phyloP scores from a whole-genome alignment of 2,113 vertebrate genomes.

The Eclectus roratus region DNA sequence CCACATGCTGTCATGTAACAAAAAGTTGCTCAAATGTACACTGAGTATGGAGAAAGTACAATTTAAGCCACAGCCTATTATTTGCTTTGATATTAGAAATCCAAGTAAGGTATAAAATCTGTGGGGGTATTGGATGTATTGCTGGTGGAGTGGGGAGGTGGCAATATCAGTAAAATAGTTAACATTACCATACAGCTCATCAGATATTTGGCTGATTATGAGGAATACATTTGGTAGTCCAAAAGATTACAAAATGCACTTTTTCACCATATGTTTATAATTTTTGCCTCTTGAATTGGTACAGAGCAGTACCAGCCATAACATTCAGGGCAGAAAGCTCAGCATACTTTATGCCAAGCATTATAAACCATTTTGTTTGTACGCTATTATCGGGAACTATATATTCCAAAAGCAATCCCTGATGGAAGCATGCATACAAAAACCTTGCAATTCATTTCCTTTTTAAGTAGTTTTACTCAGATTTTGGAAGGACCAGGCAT shows the following conservation, averaged over 20 bases:
- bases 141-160: too few species aligned
- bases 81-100: not conserved
- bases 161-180: not conserved
- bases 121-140: fast-evolving
- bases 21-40: not conserved
- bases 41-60: fast-evolving
- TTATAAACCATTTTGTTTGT: not conserved
- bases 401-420: not conserved
- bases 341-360: not conserved
- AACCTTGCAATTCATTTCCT: not conserved
- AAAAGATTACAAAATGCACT: not conserved
- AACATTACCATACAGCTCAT: not conserved
- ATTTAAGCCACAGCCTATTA: not conserved
- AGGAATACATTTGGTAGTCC: not conserved
- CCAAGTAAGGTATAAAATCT: not conserved
- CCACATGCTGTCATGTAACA: not conserved
- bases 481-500: not conserved
- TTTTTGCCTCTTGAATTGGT: not conserved
- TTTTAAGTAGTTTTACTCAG: not conserved
- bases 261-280: not conserved
- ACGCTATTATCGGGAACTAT: not conserved
- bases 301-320: not conserved
- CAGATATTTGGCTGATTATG: fast-evolving
- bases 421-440: not conserved
- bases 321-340: not conserved